Base-by-base conservation (phyloP, 2,113 vertebrate genomes). In the Cinclus cinclus region DNA sequence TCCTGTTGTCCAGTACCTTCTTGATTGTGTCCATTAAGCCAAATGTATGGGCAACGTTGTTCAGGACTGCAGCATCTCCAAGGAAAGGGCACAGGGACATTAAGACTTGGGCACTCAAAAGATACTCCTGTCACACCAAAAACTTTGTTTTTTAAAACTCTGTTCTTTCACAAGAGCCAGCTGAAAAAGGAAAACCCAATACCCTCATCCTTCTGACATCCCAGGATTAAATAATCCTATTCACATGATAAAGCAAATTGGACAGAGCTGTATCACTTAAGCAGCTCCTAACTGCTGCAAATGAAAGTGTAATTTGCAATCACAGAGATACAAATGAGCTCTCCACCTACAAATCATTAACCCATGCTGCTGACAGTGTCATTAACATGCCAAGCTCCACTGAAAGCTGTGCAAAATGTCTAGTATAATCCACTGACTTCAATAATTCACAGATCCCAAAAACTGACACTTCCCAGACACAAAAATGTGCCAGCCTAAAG, bases 1-100 rank as follows among this genome's bases (percentile, higher is more conserved):
- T 98, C 94, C 98, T 98, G 96, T 97, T 98, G 92, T 98, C 98
- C 98, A 99, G 96, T 87, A 99, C 98, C 96, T 98, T 99, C 97
- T 99, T 99, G 89, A 99, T 98, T 0, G 98, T 98, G 96, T 99
- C 98, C 87, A 99, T 98, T 28, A 99, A 97, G 77, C 99, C 98
- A 95, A 99, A 99, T 5, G 99, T 99, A 87, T 99, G 99, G 47
- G 99, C 98, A 3, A 99, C 98, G 4, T 99, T 99, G 97, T 99
- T 99, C 94, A 99, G 97, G 96, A 99, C 98, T 13, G 99, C 99
- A 81, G 99, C 99, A 98, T 99, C 99, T 99, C 97, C 94, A 92
- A 96, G 71, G 87, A 91, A 95, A 96, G 46, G 7, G 20, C 50
- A 39, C 2, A 28, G 35, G 62, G 21, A 77, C 23, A 24, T 55